A percentile compares a stretch with the other conserved stretches of the same genome.
These are phyloP conservation scores for Papilio elwesi DNA, from an alignment of 2,888 invertebrate genomes.

Conservation along the genomic window DNA sequence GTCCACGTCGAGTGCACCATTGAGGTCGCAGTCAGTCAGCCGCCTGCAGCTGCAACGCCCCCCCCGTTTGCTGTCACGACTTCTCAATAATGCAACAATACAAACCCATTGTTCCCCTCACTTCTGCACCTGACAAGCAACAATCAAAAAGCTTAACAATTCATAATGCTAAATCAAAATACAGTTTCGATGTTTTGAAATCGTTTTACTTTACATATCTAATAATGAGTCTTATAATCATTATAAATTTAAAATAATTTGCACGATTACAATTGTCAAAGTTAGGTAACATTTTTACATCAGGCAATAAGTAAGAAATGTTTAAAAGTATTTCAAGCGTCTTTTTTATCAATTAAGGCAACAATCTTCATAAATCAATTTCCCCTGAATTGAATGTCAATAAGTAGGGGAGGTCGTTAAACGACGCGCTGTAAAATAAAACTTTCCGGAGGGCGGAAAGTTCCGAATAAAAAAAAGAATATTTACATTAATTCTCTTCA, in stretches of 20 bases:
- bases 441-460: constrained; percentile 83
- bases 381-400: constrained; percentile 85
- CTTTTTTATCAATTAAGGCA: constrained; percentile 78
- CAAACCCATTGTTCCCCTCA: constrained; percentile 61
- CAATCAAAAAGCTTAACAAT: constrained; percentile 41
- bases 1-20: constrained; percentile 53
- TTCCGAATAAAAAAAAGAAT: constrained; percentile 79
- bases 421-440: constrained; percentile 83
- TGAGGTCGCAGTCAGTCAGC: constrained; percentile 66
- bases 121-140: constrained; percentile 46
- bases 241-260: neutral
- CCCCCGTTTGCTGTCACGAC: constrained; percentile 56
- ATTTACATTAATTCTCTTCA: constrained; percentile 86
- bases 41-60: constrained; percentile 69
- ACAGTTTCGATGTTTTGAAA: neutral
- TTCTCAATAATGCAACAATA: constrained; percentile 78
- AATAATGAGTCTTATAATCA: neutral
- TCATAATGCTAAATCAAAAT: constrained; percentile 10
- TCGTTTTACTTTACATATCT: no score
- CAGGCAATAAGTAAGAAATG: neutral
- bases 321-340: constrained; percentile 27
- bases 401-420: constrained; percentile 83
- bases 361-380: constrained; percentile 85
- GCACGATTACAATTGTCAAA: neutral
- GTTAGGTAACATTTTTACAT: neutral